Evolutionary conservation across 1,140 invertebrate species (phyloP), one percentile per base, ranked within the genome.

Genomic region (Diploscapter pachys): DNA sequence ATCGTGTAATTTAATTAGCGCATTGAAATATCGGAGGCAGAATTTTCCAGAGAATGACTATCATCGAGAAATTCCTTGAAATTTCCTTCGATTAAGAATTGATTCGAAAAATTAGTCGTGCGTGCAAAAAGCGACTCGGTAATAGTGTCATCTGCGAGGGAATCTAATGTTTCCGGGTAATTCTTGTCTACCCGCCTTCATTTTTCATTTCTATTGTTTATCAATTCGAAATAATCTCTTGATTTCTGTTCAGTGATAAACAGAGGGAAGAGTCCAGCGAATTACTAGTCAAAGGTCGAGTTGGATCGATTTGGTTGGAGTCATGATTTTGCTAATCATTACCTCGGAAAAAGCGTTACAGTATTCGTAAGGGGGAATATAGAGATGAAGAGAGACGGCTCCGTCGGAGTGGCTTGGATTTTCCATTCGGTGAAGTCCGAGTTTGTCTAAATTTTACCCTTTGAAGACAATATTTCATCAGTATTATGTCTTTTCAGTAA

Each of bases 391-490:
- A 8, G 93, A 95, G 1, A 96, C 92, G 0, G 94, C 92, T 2
- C 90, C 89, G 80, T 96, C 91, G 0, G 91, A 89, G 82, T 95
- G 91, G 49, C 93, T 95, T 0, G 91, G 89, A 86, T 99, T 99
- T 88, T 96, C 94, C 68, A 99, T 93, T 3, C 95, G 90, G 87
- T 98, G 95, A 5, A 99, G 89, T 2, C 95, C 95, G 73, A 97
- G 86, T 0, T 91, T 91, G 88, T 98, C 95, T 96, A 56, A 75
- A 62, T 61, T 50, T 4, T 5, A 3, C 5, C n/a, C n/a, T n/a
- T 67, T 72, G 59, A 82, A n/a, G 82, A 79, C 63, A 54, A 8
- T 11, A 31, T 31, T 31, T 31, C 31, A 31, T 31, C 31, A 31
- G 31, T 63, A 59, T 11, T 31, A 59, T 11, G 57, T 59, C 31